Evolutionary conservation across 2,797 vertebrate genomes (phyloP).

Genomic region (Chanos chanos): DNA sequence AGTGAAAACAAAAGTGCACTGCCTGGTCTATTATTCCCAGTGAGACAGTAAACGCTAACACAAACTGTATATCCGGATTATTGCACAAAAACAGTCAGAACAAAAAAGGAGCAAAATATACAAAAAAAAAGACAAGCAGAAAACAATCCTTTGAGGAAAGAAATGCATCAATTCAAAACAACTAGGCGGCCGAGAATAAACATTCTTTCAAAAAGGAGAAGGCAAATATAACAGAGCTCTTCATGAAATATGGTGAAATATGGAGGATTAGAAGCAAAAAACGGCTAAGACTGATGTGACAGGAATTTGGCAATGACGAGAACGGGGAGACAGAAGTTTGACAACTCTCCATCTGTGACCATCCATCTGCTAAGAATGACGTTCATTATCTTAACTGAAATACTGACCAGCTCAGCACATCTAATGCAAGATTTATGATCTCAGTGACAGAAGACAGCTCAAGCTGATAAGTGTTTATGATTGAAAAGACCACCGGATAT

Average conservation of each 20-base stretch:
- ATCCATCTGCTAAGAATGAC: slow-evolving; percentile 2
- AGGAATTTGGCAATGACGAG: slow-evolving; percentile 19
- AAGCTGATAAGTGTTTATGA: too few species aligned
- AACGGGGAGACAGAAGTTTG: slow-evolving; percentile 13
- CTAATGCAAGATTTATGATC: too few species aligned
- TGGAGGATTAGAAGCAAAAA: slow-evolving; percentile 7
- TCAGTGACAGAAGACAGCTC: too few species aligned
- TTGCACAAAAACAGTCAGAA: too few species aligned
- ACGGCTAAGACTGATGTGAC: slow-evolving; percentile 12
- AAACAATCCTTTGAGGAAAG: too few species aligned
- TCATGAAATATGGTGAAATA: not conserved
- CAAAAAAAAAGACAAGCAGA: not conserved
- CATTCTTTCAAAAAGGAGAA: not conserved
- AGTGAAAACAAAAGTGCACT: not conserved
- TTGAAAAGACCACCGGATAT: too few species aligned
- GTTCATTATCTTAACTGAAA: slow-evolving; percentile 4
- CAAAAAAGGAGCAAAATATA: not conserved
- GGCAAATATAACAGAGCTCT: not conserved
- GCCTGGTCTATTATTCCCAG: slow-evolving; percentile 7
- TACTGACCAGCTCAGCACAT: not conserved
- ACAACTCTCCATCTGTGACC: slow-evolving; percentile 24
- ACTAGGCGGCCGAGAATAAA: too few species aligned
- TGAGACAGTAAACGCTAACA: not conserved
- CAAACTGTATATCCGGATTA: slow-evolving; percentile 9
- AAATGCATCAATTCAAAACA: too few species aligned